Evolutionary conservation across 30 jellyfish, hydroid and myxozoan genomes (phyloP), one percentile per base, ranked within the genome.

Genomic region (Aurelia aurita complex sp. Pacific): DNA sequence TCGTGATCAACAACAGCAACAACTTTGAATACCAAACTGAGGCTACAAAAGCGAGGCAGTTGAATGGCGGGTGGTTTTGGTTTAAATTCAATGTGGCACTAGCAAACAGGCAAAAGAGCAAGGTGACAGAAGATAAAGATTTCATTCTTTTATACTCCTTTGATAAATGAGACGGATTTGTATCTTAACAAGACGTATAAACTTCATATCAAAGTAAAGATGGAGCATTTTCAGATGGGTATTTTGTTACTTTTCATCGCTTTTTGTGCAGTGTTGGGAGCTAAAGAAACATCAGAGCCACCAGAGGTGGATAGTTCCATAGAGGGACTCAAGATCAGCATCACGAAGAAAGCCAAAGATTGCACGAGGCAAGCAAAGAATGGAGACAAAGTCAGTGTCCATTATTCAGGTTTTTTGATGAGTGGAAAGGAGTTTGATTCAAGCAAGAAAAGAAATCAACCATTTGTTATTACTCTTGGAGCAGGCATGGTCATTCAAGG

Each of bases 401-500:
- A 92, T 80, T 92, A 92, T 69, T 72, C 83, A 66, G 98, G 98
- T 10, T 88, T 76, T 33, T 67, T 92, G 64, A 74, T 53, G 63
- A 91, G 67, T 76, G 96, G 89, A 43, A 83, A 82, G 72, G 89
- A 87, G 67, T 92, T 92, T 78, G 98, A 92, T 73, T 81, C 95
- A 14, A 92, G 98, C 79, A 36, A 86, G 38, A 83, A 84, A 40
- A 35, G 98, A 65, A 92, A 92, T 55, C 92, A 87, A 59, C 98
- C 98, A n/a, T 88, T 92, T 82, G 92, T 59, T 10, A 88, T 92
- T 70, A 71, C 81, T 5, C 86, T 92, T 19, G 98, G 98, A 35
- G 68, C 66, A 34, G 97, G 96, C 2, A 75, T 67, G 89, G 98
- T 92, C n/a, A 92, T 92, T 69, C 97, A 89, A 15, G 97, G 98